Base-by-base conservation (phyloP, 92 coral and sea anemone genomes). In the Anthopleura xanthogrammica region DNA sequence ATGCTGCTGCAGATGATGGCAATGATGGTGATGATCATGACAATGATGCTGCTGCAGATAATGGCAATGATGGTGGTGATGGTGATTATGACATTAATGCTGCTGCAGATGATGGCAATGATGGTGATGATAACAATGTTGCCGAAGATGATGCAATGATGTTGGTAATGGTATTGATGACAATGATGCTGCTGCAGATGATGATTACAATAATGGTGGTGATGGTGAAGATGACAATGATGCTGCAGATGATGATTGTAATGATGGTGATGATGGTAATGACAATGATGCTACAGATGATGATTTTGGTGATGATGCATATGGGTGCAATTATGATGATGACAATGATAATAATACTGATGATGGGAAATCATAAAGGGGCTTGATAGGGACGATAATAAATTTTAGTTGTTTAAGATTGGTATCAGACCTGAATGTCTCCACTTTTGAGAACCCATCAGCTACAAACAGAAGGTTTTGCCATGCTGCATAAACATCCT, bases 401-500 rank as follows among this genome's bases (percentile, higher is more conserved):
- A 62, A 19, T 11, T 36, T 62, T 8, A 3, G 14, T 14, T 54
- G 36, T 29, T 14, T 54, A 54, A 12, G 0, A 46, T 46, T 29
- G 36, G 50, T 62, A n/a, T 20, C 82, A 62, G 80, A 93, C 94
- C 95, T 88, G 80, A 90, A 95, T 4, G 98, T 93, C 55, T 91
- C 89, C 52, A 93, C 85, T 13, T 86, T 39, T 13, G 52, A 75
- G 73, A 92, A 86, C 50, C 76, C 55, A 60, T 80, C 86, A 60
- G 95, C 91, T 23, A 84, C 89, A 5, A 81, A 22, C 23, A 93
- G 79, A 83, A 94, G 39, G 7, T 86, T 86, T 64, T 84, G 89
- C 98, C 98, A 95, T 17, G 98, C 98, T 77, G 89, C 62, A 81
- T 84, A 90, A 20, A 95, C 89, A 81, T 84, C 93, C 70, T 90